These are phyloP conservation scores for Mus musculus DNA, from an alignment of 2,113 vertebrate species.

Conservation along the genomic window GRCm39 chr4:115728501-115729000, in stretches of 20 bases:
- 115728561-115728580: background rate
- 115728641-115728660: constrained; percentile 34
- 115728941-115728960: background rate
- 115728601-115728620: background rate
- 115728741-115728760: background rate
- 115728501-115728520: background rate
- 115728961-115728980: background rate
- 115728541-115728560: background rate
- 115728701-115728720: constrained; percentile 42
- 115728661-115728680: constrained; percentile 4
- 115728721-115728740: constrained; percentile 20
- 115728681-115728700: constrained; percentile 34
- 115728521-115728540: background rate
- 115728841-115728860: background rate
- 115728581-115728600: background rate
- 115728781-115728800: constrained; percentile 4
- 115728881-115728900: background rate
- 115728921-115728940: background rate
- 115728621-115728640: background rate
- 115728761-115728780: constrained; percentile 15
- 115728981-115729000: background rate
- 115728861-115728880: background rate
- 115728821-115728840: background rate
- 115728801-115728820: constrained; percentile 31
- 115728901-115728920: background rate